Evolutionary conservation across 2,797 vertebrate genomes (phyloP), one percentile per base, ranked within the genome.

Genomic region (Phaenicophaeus curvirostris): DNA sequence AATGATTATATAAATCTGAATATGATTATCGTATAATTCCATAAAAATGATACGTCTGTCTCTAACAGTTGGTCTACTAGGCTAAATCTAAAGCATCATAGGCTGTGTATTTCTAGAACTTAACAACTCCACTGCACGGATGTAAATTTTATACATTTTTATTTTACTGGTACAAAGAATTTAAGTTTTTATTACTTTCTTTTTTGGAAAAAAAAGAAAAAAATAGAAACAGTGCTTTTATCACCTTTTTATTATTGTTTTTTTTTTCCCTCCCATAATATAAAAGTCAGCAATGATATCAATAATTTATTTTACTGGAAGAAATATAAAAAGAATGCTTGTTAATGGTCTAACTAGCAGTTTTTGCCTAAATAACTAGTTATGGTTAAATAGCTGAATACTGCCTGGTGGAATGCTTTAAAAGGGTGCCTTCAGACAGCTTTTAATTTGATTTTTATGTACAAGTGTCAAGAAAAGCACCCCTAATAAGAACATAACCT

Each of bases 271-370:
- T 98, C 98, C 98, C 98, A 90, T 98, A 98, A 99, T 99, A 99
- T 98, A 99, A 99, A 99, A 99, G 98, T 99, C 98, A 98, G 98
- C 98, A 99, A 98, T 99, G 98, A 98, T 99, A 99, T 98, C 98
- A 98, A 99, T 99, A 98, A 98, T 98, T 98, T 98, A 98, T 98
- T 98, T 98, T 98, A 99, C 97, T 98, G 98, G 98, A 99, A 98
- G 98, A 98, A 98, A 98, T 98, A 99, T 98, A 99, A 98, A 99
- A 99, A 99, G 98, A 99, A 99, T 98, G 98, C 97, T 97, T 98
- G 96, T 98, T 95, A 97, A 98, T 98, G 98, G 97, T 97, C 97
- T 98, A 98, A 98, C 97, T 98, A 98, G 97, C 97, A 95, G 95
- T 39, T 98, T 97, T 98, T 98, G 98, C 97, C 98, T 98, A 98